Base-by-base conservation (phyloP, 37 sponge, comb jelly and placozoan species). In the Chondrilla cf. caribensis region DNA sequence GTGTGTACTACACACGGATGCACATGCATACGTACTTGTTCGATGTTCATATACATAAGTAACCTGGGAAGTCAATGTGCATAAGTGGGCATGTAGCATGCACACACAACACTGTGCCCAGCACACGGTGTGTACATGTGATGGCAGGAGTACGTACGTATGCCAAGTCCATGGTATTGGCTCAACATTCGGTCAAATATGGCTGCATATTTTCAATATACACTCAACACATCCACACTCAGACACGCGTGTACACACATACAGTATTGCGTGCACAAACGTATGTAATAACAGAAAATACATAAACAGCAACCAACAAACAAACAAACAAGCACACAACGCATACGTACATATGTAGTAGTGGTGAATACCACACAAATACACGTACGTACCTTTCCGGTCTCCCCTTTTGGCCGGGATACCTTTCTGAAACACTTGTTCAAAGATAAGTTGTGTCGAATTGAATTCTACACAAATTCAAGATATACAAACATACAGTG, bases 401-500 rank as follows among this genome's bases (percentile, higher is more conserved):
- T 90, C 33, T 95, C 95, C 21, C 93, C 95, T 59, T 92, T 92
- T 40, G 90, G 90, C 37, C 95, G 60, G 14, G 95, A 93, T 2
- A 89, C 86, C 71, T 95, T 95, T 42, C 86, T 68, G 76, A 95
- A 95, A 68, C 95, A 95, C 68, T 95, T 95, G 81, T 92, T 92
- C 37, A 95, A 86, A 1, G 95, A 95, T n/a, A 95, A 78, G 65
- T 95, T 95, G 62, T 95, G 95, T 66, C 95, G 83, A 38, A 95
- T 95, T 22, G 95, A 95, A 57, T 95, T 95, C 95, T 95, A 73
- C 2, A 28, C 7, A 40, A 66, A n/a, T 3, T 22, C 24, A 54
- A 47, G 70, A 51, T 54, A n/a, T n/a, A n/a, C 21, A 67, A 0
- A 38, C 1, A 31, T 28, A 35, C 38, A 70, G 32, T 31, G 36